Evolutionary conservation across 2,113 vertebrate genomes (phyloP).

Genomic region (Octodon degus): DNA sequence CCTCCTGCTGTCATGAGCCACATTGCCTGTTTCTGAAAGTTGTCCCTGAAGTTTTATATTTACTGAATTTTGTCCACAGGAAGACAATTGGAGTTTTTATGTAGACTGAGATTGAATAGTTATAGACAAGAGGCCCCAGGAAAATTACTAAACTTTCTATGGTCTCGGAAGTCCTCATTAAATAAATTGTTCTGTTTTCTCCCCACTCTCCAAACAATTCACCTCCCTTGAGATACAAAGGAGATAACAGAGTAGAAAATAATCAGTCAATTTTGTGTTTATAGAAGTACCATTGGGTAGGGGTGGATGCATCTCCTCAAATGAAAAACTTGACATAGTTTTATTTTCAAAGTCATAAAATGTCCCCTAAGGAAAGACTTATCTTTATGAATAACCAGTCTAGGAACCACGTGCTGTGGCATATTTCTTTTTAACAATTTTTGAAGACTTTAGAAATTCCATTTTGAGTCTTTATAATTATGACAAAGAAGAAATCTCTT

Average conservation of each 20-base stretch:
- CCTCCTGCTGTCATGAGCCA: no score
- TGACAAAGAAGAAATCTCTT: background rate
- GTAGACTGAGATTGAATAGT: background rate
- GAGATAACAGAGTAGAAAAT: background rate
- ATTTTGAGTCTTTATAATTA: background rate
- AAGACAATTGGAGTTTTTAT: background rate
- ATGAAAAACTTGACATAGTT: background rate
- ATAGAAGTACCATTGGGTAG: background rate
- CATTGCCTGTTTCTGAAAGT: background rate
- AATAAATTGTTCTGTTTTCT: conserved; percentile 27
- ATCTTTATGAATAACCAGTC: background rate
- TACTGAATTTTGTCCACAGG: no score
- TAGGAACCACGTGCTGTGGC: background rate
- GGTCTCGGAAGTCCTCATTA: conserved; percentile 18
- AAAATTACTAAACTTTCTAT: background rate
- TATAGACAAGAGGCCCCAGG: background rate
- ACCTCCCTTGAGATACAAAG: background rate
- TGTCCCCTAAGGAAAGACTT: background rate
- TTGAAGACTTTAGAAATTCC: background rate
- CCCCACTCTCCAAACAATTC: background rate
- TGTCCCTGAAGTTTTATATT: background rate
- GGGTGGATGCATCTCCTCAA: background rate
- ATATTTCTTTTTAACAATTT: background rate
- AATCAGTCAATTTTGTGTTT: background rate
- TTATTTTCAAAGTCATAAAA: background rate